A percentile compares a stretch with the other conserved stretches of the same genome.
phyloP scores from a whole-genome alignment of 2,113 vertebrate genomes.

The Corapipo altera region DNA sequence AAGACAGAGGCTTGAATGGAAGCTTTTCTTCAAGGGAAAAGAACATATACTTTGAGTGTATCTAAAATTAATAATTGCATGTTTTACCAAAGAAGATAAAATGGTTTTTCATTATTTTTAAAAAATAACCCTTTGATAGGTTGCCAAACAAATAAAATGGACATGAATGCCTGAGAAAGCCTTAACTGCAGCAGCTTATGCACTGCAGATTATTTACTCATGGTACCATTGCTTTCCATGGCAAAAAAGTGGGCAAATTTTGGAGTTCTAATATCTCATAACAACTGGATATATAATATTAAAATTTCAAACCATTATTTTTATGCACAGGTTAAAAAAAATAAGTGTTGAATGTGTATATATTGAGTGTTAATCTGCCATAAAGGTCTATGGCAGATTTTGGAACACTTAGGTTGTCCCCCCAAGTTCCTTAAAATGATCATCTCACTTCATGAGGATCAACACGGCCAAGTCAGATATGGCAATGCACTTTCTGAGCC shows the following conservation, averaged over 20 bases:
- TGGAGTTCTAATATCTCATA: not conserved
- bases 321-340: not conserved
- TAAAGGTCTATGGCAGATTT: no score
- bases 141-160: not conserved
- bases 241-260: not conserved
- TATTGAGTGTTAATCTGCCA: not conserved
- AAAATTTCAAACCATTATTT: not conserved
- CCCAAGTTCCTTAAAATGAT: no score
- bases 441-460: no score
- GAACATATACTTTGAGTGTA: not conserved
- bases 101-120: not conserved
- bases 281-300: not conserved
- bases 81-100: not conserved
- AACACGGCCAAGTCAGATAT: no score
- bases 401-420: no score
- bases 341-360: rapidly evolving
- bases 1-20: rapidly evolving
- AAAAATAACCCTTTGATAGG: not conserved
- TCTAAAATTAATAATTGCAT: not conserved
- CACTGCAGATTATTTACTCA: not conserved
- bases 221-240: rapidly evolving
- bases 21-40: not conserved
- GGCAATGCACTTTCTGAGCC: no score
- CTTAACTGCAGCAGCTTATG: not conserved
- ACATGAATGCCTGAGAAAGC: not conserved